Evolutionary conservation across 2,797 vertebrate species (phyloP).

Genomic region (Lepilemur septentrionalis): DNA sequence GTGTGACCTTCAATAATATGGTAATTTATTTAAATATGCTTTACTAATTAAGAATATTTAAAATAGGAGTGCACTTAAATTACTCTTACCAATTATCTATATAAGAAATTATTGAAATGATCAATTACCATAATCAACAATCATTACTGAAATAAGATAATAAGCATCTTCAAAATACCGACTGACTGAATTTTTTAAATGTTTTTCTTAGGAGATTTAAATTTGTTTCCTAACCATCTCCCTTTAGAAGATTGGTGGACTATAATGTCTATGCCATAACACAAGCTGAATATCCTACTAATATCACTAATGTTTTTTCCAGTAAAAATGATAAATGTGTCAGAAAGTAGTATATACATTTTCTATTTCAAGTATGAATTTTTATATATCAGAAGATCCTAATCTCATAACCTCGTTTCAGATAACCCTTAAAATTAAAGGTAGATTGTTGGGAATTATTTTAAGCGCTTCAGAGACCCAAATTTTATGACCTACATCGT

Average conservation of each 20-base stretch:
- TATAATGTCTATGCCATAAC: conserved; percentile 36
- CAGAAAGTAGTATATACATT: neutral
- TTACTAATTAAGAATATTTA: conserved; percentile 86
- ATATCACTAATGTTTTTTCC: neutral
- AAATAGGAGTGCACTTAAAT: conserved; percentile 81
- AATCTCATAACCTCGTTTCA: neutral
- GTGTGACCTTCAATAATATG: conserved; percentile 85
- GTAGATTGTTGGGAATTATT: neutral
- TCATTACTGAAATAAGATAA: conserved; percentile 83
- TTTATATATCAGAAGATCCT: neutral
- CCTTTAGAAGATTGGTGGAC: conserved; percentile 31
- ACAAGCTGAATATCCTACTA: neutral
- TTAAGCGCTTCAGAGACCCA: neutral
- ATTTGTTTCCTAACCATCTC: conserved; percentile 30
- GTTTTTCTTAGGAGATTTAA: conserved; percentile 57
- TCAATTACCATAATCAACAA: conserved; percentile 87
- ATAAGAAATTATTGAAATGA: conserved; percentile 83
- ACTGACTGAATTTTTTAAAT: conserved; percentile 66
- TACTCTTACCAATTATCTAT: conserved; percentile 83
- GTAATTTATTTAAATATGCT: conserved; percentile 86
- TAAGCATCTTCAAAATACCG: conserved; percentile 78
- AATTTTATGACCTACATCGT: neutral
- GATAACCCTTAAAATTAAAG: neutral
- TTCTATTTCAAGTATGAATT: neutral
- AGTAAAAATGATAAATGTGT: neutral